Conservation (phyloP, 2,113 vertebrate species). For the Bucco capensis region DNA sequence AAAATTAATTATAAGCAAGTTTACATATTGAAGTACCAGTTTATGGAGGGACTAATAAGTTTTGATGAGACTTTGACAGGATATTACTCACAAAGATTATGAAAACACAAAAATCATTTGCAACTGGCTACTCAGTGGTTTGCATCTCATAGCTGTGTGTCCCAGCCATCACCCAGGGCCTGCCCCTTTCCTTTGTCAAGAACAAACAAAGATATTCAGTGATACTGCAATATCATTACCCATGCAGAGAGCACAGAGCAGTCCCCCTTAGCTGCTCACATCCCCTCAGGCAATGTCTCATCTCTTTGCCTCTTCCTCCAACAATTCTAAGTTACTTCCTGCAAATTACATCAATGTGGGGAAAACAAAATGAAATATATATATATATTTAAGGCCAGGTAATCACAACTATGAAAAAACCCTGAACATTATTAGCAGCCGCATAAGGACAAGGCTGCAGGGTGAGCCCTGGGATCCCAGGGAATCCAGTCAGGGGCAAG, state of each 20-base stretch:
- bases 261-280: background rate
- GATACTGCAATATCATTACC: background rate
- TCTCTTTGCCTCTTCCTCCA: conserved; percentile 24
- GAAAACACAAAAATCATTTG: conserved; percentile 52
- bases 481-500: background rate
- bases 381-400: conserved; percentile 7
- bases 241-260: background rate
- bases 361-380: background rate
- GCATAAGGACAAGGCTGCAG: background rate
- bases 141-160: background rate
- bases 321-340: background rate
- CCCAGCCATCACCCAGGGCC: background rate
- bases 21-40: conserved; percentile 64
- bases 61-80: conserved; percentile 57
- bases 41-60: conserved; percentile 61
- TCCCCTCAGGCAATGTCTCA: background rate
- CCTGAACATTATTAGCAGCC: rapidly evolving
- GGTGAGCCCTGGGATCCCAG: background rate
- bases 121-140: conserved; percentile 20
- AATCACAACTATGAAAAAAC: background rate
- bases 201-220: background rate
- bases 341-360: background rate
- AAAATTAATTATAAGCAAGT: conserved; percentile 68
- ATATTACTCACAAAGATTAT: conserved; percentile 53
- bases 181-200: background rate